Evolutionary conservation across 2,888 invertebrate species (phyloP).

Genomic region (Spodoptera exigua): DNA sequence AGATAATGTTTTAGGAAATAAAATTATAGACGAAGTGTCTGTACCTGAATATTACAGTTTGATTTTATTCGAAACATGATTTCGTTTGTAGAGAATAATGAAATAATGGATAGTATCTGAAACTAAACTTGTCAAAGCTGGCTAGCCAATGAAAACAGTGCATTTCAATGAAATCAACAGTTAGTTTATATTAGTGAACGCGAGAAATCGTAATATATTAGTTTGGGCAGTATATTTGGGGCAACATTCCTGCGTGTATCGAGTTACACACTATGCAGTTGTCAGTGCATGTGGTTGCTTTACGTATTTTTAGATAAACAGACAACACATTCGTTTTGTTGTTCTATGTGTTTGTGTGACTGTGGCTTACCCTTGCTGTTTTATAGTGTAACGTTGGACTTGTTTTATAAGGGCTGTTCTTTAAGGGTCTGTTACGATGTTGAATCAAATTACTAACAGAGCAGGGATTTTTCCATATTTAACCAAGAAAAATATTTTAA

Average conservation of each 20-base stretch:
- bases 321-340: not conserved
- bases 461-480: too few species aligned
- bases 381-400: too few species aligned
- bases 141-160: slow-evolving; percentile 7
- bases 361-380: not conserved
- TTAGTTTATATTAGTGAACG: slow-evolving; percentile 3
- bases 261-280: slow-evolving; percentile 44
- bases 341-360: not conserved
- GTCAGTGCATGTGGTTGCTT: slow-evolving; percentile 36
- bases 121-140: not conserved
- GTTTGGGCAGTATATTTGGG: slow-evolving; percentile 39
- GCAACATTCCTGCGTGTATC: slow-evolving; percentile 34
- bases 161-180: not conserved
- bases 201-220: slow-evolving; percentile 21
- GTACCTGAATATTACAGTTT: too few species aligned
- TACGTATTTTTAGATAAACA: slow-evolving; percentile 50
- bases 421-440: too few species aligned
- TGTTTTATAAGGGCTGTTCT: too few species aligned
- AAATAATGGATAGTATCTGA: too few species aligned
- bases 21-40: too few species aligned
- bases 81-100: too few species aligned
- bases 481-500: too few species aligned
- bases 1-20: too few species aligned
- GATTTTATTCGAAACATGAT: too few species aligned
- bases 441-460: too few species aligned